phyloP scores from a whole-genome alignment of 1,140 invertebrate genomes.

The Diprion similis region DNA sequence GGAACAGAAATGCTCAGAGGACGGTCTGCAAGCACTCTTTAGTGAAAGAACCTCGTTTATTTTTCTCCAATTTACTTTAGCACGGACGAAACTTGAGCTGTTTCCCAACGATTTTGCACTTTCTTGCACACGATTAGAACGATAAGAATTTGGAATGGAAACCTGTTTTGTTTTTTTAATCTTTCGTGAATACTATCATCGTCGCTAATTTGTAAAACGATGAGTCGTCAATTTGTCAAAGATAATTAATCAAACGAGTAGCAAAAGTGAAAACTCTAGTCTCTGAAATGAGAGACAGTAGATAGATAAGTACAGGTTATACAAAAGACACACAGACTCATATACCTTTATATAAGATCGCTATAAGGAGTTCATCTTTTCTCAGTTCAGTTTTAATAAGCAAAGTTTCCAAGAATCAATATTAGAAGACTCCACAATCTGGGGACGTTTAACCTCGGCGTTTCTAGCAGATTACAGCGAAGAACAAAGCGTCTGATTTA shows the following conservation, averaged over 20 bases:
- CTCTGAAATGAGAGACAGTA: no score
- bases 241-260: no score
- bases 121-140: background rate
- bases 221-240: no score
- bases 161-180: no score
- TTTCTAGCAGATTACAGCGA: background rate
- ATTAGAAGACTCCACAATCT: background rate
- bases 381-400: conserved; percentile 3
- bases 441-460: background rate
- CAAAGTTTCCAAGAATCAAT: background rate
- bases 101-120: background rate
- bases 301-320: no score
- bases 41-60: background rate
- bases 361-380: background rate
- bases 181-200: no score
- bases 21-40: background rate
- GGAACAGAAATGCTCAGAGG: background rate
- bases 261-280: no score
- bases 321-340: background rate
- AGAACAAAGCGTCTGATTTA: background rate
- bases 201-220: no score
- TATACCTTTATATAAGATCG: background rate
- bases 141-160: no score
- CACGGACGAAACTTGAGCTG: background rate
- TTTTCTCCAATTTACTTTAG: background rate